Evolutionary conservation across 2,888 invertebrate genomes (phyloP).

Genomic region (Sesia apiformis): DNA sequence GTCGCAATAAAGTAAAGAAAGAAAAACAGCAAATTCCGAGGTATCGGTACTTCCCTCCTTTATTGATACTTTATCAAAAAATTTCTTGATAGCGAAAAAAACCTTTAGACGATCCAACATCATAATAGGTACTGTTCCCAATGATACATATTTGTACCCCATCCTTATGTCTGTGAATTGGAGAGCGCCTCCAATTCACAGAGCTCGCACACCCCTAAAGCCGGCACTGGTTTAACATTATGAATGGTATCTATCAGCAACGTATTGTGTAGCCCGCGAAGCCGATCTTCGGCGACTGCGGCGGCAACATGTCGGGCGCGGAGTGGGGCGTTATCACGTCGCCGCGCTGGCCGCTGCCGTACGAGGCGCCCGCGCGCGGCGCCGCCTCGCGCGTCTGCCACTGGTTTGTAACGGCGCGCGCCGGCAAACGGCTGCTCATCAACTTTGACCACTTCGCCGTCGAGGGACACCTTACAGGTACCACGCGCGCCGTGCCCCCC

Average conservation of each 20-base stretch:
- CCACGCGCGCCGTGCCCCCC: conserved; percentile 18
- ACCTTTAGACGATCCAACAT: no score
- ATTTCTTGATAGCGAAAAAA: no score
- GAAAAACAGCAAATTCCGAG: no score
- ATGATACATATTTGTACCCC: no score
- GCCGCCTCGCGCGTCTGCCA: conserved; percentile 93
- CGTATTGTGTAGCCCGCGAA: conserved; percentile 76
- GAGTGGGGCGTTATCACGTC: conserved; percentile 90
- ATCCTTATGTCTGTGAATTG: no score
- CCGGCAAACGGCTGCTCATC: conserved; percentile 90
- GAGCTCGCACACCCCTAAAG: neutral
- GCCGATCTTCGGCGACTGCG: conserved; percentile 94
- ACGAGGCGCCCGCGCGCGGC: conserved; percentile 86
- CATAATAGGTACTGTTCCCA: no score
- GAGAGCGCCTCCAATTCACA: no score
- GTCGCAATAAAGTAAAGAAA: no score
- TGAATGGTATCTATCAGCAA: neutral
- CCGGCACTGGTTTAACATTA: neutral
- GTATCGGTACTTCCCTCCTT: no score
- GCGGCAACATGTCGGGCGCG: conserved; percentile 89
- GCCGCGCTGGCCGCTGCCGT: conserved; percentile 93
- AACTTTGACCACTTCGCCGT: conserved; percentile 94
- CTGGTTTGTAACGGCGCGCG: conserved; percentile 94
- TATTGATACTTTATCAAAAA: no score
- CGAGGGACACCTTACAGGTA: conserved; percentile 93